Evolutionary conservation across 2,888 invertebrate species (phyloP), one percentile per base, ranked within the genome.

Genomic region (Trissolcus brochymenae): DNA sequence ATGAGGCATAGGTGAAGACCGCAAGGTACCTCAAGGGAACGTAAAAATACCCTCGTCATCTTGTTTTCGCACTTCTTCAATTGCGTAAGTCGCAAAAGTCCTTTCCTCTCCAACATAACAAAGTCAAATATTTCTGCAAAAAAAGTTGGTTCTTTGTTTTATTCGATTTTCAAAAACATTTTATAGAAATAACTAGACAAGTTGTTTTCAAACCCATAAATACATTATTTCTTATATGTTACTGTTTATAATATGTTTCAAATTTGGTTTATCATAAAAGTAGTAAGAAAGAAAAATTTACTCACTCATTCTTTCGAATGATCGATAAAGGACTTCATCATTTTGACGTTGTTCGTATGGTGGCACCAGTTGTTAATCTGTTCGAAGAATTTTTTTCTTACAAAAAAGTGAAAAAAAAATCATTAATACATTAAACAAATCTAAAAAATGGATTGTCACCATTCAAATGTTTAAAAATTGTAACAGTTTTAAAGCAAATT

Each of bases 1-100:
- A 74, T 81, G 79, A 79, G 76, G 67, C 81, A 80, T 80, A 80
- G 73, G 74, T 76, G 78, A 76, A 80, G 76, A 78, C 76, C 80
- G 66, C 78, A 76, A 72, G 62, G 72, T 72, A 76, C 68, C 78
- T 75, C 57, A 67, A 80, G 81, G 79, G 76, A 83, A 79, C 67
- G 67, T 66, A 82, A 81, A 84, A 86, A 84, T 83, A 83, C 80
- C 83, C 82, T 66, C 83, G 84, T 84, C 85, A 84, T 84, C 84
- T 80, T 80, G 68, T 78, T 82, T 82, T 81, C 80, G 78, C 73
- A 60, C 74, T 64, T 80, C 80, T 79, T 72, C 66, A 82, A 81
- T 74, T 65, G 68, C 50, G 35, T 54, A 50, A 59, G 59, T 64
- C 40, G n/a, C n/a, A n/a, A n/a, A n/a, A n/a, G n/a, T n/a, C n/a